Evolutionary conservation across 35 echinoderm and acorn worm genomes (phyloP), one percentile per base, ranked within the genome.

Genomic region (Acanthaster planci): DNA sequence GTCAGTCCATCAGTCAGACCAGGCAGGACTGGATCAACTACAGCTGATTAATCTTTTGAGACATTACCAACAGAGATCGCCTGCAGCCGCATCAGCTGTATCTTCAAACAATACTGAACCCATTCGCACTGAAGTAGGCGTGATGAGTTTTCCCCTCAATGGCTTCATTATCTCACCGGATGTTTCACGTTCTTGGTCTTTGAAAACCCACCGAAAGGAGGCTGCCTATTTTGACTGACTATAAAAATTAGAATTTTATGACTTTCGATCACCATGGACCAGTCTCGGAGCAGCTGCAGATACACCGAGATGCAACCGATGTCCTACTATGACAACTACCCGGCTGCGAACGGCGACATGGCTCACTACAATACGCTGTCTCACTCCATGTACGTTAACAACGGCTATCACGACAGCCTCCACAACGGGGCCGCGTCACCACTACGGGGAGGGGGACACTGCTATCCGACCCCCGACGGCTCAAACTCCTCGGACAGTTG

Each of bases 261-360:
- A 72, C 64, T 72, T 72, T 72, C 34, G 64, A 31, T 72, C 34
- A 58, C 51, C 30, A 99, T 94, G 92, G 92, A 99, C 39, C 89
- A 85, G 42, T 91, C 93, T 72, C 78, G 96, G 30, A 99, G 96
- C 76, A 99, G 96, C 53, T 99, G 96, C 52, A 78, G 96, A 23
- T 99, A 94, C 52, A 92, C 92, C 34, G 92, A 91, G 21, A 84
- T 99, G 80, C 94, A 97, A 75, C 85, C 95, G 31, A 87, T 97
- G 26, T 77, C 88, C 30, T 93, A 99, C 37, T 99, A 91, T 77
- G 92, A 93, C 37, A 87, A 89, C 15, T 94, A 89, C 86, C 80
- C 81, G 12, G 52, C 81, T 1, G 88, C 78, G 17, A 91, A 89
- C 80, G 87, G 88, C 23, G 96, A 99, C 37, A 86, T 93, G 60